Evolutionary conservation across 2,888 invertebrate genomes (phyloP), one percentile per base, ranked within the genome.

Genomic region (Psococerastis gibbosa): DNA sequence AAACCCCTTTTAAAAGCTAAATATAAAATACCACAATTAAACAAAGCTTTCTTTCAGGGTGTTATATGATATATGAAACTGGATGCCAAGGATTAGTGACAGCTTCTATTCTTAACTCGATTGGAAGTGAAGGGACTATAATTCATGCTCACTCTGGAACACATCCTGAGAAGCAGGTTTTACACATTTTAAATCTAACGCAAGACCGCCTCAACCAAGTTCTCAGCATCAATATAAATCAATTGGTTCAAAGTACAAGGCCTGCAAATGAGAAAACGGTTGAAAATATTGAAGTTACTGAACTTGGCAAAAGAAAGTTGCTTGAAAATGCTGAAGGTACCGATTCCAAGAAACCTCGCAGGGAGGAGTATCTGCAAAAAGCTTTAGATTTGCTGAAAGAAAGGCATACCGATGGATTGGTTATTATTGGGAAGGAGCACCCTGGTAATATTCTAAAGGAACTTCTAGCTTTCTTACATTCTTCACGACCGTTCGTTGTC

Each of bases 71-170:
- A 2, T 89, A 88, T 57, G 94, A 95, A 57, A 83, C 85, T 44
- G 85, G 85, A 1, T 83, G 84, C 23, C 76, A 78, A 55, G 95
- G 94, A 0, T 64, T 97, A 35, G 58, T 89, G 22, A 71, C 84
- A 3, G 87, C 91, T 1, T 75, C 84, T 2, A 67, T 94, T 54
- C 59, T 95, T 35, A 81, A 85, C 58, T 72, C 75, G 43, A 77
- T 88, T 45, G 77, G 80, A 1, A 67, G 64, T 0, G 61, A 67
- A 27, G 82, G 78, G 0, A 67, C 66, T 52, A 56, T 85, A 15
- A 63, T 87, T 41, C 78, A 85, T 52, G 67, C 84, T 63, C 82
- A 85, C 58, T 78, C 82, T 2, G 84, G 83, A 0, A 83, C 80
- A 56, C 74, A 78, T 56, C 76, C 81, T 32, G 83, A 83, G 55